Evolutionary conservation across 2,888 invertebrate species (phyloP).

Genomic region (Drosophila kokeensis): DNA sequence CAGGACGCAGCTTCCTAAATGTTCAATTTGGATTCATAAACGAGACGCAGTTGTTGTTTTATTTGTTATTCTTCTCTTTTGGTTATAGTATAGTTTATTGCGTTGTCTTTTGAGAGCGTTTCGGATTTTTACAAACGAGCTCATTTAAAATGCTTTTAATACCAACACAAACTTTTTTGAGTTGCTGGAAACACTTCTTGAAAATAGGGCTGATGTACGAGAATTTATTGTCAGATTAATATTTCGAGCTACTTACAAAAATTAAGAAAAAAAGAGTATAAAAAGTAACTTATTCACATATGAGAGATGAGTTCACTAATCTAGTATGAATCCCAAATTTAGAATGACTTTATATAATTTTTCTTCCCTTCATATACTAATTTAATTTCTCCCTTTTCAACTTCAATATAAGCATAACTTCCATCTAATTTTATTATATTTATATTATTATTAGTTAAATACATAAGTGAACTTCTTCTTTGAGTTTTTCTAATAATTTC

Average conservation of each 20-base stretch:
- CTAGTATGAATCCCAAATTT: not conserved
- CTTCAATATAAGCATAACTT: not conserved
- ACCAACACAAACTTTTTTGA: not conserved
- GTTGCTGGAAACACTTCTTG: not conserved
- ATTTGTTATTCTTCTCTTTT: not conserved
- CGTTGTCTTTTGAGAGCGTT: not conserved
- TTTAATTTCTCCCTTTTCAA: not conserved
- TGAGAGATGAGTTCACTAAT: not conserved
- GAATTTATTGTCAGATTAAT: not conserved
- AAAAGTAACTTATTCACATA: not conserved
- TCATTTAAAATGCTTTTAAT: not conserved
- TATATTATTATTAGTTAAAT: not conserved
- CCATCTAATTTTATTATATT: not conserved
- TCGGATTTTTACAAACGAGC: not conserved
- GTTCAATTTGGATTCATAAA: conserved; percentile 71
- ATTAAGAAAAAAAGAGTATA: too few relatives aligned
- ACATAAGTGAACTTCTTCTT: not conserved
- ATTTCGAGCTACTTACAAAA: too few relatives aligned
- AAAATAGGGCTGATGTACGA: not conserved
- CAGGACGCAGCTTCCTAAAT: conserved; percentile 23
- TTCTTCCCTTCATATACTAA: not conserved
- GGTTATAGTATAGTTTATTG: conserved; percentile 9
- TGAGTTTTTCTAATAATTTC: not conserved
- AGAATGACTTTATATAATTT: not conserved
- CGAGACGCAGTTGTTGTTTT: conserved; percentile 14